These are phyloP conservation scores for Apostichopus californicus DNA, from an alignment of 35 echinoderm and acorn worm genomes.

Conservation along the genomic window DNA sequence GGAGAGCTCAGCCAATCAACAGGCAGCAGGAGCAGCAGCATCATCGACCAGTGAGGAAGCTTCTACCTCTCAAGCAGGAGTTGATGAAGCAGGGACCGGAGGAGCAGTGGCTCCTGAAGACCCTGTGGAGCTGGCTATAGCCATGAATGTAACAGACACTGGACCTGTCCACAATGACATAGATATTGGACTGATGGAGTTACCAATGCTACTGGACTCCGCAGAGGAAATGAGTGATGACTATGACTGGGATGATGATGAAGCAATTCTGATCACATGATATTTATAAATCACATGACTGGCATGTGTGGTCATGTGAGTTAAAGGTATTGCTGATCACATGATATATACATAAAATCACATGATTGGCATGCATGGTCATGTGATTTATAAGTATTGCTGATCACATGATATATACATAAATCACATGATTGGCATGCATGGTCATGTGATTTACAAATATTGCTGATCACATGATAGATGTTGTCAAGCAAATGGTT, in stretches of 20 bases:
- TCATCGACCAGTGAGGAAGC: background rate
- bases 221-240: slow-evolving; percentile 44
- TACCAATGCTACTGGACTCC: slow-evolving; percentile 29
- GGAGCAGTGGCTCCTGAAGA: slow-evolving; percentile 27
- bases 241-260: slow-evolving; percentile 53
- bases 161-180: slow-evolving; percentile 26
- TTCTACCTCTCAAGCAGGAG: background rate
- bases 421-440: background rate
- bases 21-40: background rate
- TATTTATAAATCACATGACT: background rate
- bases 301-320: background rate
- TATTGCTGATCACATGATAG: background rate
- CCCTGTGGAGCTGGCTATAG: background rate
- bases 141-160: background rate
- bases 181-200: slow-evolving; percentile 51
- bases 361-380: background rate
- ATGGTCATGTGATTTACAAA: background rate
- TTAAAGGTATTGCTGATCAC: background rate
- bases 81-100: slow-evolving; percentile 8
- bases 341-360: background rate
- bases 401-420: background rate
- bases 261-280: slow-evolving; percentile 35
- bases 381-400: background rate
- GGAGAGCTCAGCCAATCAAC: background rate
- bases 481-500: background rate